These are phyloP conservation scores for Elymnias hypermnestra DNA, from an alignment of 1,140 invertebrate genomes.

Conservation along the genomic window DNA sequence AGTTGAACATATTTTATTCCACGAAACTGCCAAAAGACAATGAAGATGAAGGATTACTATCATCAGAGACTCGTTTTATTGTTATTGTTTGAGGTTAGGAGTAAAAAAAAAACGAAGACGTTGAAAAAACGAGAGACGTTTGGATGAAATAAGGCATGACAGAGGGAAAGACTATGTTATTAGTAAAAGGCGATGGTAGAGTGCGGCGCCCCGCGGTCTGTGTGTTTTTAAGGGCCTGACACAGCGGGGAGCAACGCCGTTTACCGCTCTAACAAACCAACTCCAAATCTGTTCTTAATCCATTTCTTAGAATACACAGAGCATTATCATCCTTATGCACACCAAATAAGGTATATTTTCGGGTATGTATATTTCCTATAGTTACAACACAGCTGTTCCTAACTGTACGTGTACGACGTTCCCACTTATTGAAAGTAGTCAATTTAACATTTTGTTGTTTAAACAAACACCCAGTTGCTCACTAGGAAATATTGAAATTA, in stretches of 20 bases:
- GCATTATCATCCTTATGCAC: too few species aligned
- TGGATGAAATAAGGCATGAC: slow-evolving; percentile 69
- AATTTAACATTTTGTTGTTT: slow-evolving; percentile 67
- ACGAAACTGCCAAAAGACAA: slow-evolving; percentile 74
- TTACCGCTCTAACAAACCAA: too few species aligned
- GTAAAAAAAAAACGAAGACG: slow-evolving; percentile 55
- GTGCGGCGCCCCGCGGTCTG: slow-evolving; percentile 75
- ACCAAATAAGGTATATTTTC: too few species aligned
- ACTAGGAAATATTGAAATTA: slow-evolving; percentile 50
- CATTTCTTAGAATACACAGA: too few species aligned
- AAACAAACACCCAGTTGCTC: slow-evolving; percentile 53
- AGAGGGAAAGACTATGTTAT: slow-evolving; percentile 70
- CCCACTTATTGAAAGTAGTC: slow-evolving; percentile 65
- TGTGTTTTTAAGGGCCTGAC: slow-evolving; percentile 67
- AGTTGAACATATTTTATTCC: slow-evolving; percentile 71
- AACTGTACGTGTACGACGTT: slow-evolving; percentile 27
- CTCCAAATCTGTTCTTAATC: too few species aligned
- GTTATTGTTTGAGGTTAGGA: slow-evolving; percentile 56
- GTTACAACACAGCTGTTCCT: slow-evolving; percentile 4
- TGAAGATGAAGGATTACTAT: slow-evolving; percentile 73
- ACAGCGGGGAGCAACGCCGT: slow-evolving; percentile 47
- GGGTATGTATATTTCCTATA: background rate
- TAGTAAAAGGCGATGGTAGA: slow-evolving; percentile 54
- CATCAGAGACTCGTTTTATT: slow-evolving; percentile 69
- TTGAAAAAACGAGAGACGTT: slow-evolving; percentile 63